A percentile compares a stretch with the other conserved stretches of the same genome.
Evolutionary conservation across 2,888 invertebrate genomes (phyloP).

Genomic region (Creontiades dilutus): DNA sequence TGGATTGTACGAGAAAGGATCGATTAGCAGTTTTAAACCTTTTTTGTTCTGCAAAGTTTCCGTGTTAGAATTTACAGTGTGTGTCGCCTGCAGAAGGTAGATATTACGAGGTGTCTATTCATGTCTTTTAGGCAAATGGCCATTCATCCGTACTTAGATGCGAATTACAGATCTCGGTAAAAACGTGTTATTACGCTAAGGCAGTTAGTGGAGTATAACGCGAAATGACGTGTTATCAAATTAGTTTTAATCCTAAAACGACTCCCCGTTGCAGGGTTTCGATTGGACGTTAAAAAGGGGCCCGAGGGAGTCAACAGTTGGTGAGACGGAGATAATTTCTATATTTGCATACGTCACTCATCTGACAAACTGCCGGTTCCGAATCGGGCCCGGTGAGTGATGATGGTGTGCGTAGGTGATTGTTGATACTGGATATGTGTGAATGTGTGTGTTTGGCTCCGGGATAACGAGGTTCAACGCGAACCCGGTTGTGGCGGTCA

Average conservation of each 20-base stretch:
- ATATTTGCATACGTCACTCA: conserved; percentile 32
- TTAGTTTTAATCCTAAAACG: neutral
- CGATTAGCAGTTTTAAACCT: too few relatives aligned
- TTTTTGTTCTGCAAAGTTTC: too few relatives aligned
- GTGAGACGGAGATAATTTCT: conserved; percentile 30
- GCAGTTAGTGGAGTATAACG: neutral
- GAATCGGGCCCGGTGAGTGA: conserved; percentile 3
- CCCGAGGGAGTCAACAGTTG: neutral
- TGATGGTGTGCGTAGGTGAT: neutral
- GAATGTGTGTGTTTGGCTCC: neutral
- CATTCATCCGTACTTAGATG: neutral
- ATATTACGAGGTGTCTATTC: neutral
- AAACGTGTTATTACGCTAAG: conserved; percentile 1
- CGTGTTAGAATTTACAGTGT: too few relatives aligned
- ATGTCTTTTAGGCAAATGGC: neutral
- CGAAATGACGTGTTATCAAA: neutral
- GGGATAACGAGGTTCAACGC: conserved; percentile 3
- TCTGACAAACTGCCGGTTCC: conserved; percentile 11
- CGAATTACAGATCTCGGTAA: conserved; percentile 13
- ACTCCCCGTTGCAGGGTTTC: conserved; percentile 8
- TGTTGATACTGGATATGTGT: neutral
- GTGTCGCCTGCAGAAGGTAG: too few relatives aligned
- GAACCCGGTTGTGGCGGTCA: conserved; percentile 1
- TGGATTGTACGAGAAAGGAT: neutral
- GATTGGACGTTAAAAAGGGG: conserved; percentile 24